Percentiles rank a stretch among this genome's conserved stretches.
Conservation (phyloP, 2,113 vertebrate genomes). For the Glareola pratincola region DNA sequence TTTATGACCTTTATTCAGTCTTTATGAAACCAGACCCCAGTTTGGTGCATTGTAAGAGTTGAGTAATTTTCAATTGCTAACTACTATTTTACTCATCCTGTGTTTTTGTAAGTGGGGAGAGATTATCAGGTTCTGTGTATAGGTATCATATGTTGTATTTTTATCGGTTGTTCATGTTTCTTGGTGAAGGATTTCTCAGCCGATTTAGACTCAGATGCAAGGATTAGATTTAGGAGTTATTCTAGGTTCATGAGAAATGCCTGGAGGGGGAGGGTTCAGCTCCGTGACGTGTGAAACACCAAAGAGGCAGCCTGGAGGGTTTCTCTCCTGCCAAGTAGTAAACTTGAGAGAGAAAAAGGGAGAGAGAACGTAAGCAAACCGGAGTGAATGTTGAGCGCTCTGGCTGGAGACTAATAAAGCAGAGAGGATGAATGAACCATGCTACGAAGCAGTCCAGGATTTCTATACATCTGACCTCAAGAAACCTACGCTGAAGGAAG, state of each 20-base stretch:
- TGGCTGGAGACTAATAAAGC: neutral
- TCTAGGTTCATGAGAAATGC: neutral
- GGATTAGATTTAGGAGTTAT: neutral
- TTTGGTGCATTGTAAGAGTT: neutral
- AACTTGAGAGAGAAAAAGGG: neutral
- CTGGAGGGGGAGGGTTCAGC: neutral
- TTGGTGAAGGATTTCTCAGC: neutral
- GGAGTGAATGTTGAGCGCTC: conserved; percentile 17
- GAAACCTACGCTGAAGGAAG: neutral
- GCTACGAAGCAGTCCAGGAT: neutral
- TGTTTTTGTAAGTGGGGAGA: neutral
- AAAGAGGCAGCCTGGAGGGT: neutral
- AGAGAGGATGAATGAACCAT: conserved; percentile 62
- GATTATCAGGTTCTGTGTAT: neutral
- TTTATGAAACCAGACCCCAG: neutral
- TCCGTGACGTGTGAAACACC: neutral
- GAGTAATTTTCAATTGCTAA: neutral
- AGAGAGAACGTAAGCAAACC: conserved; percentile 15
- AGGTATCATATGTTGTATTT: neutral
- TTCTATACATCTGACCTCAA: neutral
- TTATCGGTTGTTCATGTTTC: neutral
- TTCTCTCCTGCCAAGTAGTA: neutral
- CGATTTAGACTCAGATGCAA: neutral
- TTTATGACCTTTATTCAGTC: neutral
- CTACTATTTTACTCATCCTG: neutral